Evolutionary conservation across 1,140 invertebrate species (phyloP), one percentile per base, ranked within the genome.

Genomic region (Chlorops oryzae): DNA sequence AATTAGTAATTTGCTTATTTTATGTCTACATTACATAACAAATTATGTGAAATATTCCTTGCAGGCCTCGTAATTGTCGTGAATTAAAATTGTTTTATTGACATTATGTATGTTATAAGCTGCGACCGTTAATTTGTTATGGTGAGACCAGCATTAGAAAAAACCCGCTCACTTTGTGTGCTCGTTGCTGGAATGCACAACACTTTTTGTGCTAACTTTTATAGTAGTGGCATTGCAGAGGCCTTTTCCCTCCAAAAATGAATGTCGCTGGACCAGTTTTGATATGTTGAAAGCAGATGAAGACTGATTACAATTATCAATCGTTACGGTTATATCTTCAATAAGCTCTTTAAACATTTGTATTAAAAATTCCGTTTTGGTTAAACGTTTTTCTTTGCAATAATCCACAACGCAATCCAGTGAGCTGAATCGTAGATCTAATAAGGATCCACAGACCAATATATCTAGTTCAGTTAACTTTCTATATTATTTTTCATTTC

Each of bases 81-180:
- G 52, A 25, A 62, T 51, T 28, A 59, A 61, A 20, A 58, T 48
- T n/a, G 58, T 52, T 41, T 45, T 53, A 38, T 61, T 54, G 1
- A 61, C 28, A 13, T 48, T 7, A 9, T 35, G 13, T 20, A n/a
- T n/a, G 57, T 43, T 13, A 13, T 44, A 15, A 58, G 25, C 22
- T 52, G 47, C 9, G 55, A 51, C 15, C 55, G 22, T 47, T 52
- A 54, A 13, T 47, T 44, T 2, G 39, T 52, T 27, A 61, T 23
- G 10, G 32, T 28, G 13, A 50, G 17, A 34, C 55, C 57, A 24
- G 55, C 55, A 20, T 43, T 41, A 2, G 57, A 57, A 47, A 59
- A 57, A 13, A 59, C 42, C 20, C 39, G 47, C 27, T 61, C 51
- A 28, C 55, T 59, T n/a, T n/a, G n/a, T n/a, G n/a, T n/a, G n/a